These are phyloP conservation scores for Drosophila bipectinata DNA, from an alignment of 1,140 invertebrate genomes.

Conservation along the genomic window DNA sequence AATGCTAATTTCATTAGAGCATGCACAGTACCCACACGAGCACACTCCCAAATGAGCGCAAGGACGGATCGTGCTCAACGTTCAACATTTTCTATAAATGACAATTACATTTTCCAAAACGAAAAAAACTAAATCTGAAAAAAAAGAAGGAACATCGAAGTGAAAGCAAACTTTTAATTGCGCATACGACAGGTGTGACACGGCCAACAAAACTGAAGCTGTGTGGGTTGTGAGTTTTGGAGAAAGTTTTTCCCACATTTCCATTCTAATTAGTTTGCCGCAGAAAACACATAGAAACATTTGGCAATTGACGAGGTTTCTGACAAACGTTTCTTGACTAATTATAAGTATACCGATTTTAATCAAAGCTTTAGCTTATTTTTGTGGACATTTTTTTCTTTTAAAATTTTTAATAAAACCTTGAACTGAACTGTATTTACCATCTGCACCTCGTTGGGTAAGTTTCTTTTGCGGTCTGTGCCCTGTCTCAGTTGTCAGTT, in stretches of 20 bases:
- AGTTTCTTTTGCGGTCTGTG: conserved; percentile 45
- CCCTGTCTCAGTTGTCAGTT: conserved; percentile 70
- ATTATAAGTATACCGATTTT: conserved; percentile 32
- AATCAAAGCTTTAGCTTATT: not conserved
- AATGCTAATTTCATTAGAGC: conserved; percentile 57
- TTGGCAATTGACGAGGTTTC: conserved; percentile 58
- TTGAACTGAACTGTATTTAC: not conserved
- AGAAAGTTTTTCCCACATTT: conserved; percentile 39
- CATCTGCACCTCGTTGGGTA: conserved; percentile 17
- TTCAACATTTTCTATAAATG: conserved; percentile 55
- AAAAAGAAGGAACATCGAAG: conserved; percentile 21
- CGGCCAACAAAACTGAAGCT: conserved; percentile 26
- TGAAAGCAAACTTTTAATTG: conserved; percentile 71
- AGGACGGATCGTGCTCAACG: conserved; percentile 31
- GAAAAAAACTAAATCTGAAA: conserved; percentile 7
- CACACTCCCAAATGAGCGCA: conserved; percentile 49
- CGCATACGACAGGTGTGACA: conserved; percentile 72
- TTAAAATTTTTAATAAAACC: not conserved
- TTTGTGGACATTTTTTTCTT: no score
- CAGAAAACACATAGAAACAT: conserved; percentile 34
- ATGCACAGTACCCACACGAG: conserved; percentile 25
- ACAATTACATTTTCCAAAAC: conserved; percentile 54
- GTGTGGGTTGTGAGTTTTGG: conserved; percentile 6
- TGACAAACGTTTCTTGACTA: conserved; percentile 37
- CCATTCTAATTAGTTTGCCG: conserved; percentile 45